Percentiles rank a stretch among this genome's conserved stretches.
These are phyloP conservation scores for Pollicipes pollicipes DNA, from an alignment of 1,140 invertebrate genomes.

Conservation along the genomic window DNA sequence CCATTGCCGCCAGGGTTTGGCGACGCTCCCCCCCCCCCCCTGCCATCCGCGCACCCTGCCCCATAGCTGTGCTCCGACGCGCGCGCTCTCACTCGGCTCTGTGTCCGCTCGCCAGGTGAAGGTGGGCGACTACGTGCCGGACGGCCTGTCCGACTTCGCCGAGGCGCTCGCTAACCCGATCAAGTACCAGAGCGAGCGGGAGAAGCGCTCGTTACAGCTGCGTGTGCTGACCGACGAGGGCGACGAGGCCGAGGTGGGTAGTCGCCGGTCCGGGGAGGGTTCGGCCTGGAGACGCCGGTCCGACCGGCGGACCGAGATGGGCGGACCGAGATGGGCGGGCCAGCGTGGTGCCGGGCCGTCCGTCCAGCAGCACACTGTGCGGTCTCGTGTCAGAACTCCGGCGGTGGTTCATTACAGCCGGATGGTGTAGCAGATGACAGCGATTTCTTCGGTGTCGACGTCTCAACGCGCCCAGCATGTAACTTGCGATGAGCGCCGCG, in stretches of 20 bases:
- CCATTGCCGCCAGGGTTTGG: too few species aligned
- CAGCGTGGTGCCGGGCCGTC: background rate
- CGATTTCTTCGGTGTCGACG: too few species aligned
- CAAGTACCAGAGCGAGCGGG: slow-evolving; percentile 83
- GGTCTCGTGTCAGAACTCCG: background rate
- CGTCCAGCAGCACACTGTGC: background rate
- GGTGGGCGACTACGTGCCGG: slow-evolving; percentile 74
- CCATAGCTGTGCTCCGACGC: too few species aligned
- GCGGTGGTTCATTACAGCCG: background rate
- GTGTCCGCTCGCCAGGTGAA: slow-evolving; percentile 3
- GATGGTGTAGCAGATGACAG: background rate
- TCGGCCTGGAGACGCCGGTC: slow-evolving; percentile 7
- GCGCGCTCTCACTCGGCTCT: background rate
- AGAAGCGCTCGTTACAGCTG: slow-evolving; percentile 79
- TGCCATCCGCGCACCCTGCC: too few species aligned
- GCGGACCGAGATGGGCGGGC: background rate
- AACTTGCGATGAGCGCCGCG: too few species aligned
- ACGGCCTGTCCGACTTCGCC: slow-evolving; percentile 79
- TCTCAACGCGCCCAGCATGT: too few species aligned
- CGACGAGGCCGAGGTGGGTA: slow-evolving; percentile 23
- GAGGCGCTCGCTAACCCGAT: slow-evolving; percentile 94
- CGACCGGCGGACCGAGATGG: background rate
- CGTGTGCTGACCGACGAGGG: slow-evolving; percentile 68
- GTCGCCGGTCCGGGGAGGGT: background rate
- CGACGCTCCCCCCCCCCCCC: too few species aligned